These are phyloP conservation scores for Eubasilissa splendida DNA, from an alignment of 2,888 invertebrate genomes.

Conservation along the genomic window DNA sequence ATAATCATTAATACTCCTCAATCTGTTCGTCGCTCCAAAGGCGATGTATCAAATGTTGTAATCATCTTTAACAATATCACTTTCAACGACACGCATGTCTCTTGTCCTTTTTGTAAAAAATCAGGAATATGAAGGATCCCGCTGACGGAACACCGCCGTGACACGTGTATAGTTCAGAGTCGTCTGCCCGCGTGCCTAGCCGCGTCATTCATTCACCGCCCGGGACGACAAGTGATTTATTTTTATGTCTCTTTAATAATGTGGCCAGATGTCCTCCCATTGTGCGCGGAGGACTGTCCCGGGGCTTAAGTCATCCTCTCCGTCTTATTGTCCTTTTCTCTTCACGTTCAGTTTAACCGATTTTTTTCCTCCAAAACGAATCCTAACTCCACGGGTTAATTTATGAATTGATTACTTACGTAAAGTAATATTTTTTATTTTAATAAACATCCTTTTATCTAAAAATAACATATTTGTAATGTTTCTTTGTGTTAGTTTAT, in stretches of 20 bases:
- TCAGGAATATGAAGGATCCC: background rate
- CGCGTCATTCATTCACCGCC: slow-evolving; percentile 17
- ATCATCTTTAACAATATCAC: no score
- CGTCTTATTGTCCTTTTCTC: slow-evolving; percentile 7
- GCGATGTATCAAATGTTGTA: no score
- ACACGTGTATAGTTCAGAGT: slow-evolving; percentile 19
- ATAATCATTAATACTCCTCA: no score
- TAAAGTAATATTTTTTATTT: no score
- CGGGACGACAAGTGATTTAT: slow-evolving; percentile 40
- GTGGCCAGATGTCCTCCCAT: slow-evolving; percentile 43
- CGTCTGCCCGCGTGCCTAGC: background rate
- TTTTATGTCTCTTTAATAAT: slow-evolving; percentile 42
- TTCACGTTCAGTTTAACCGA: background rate
- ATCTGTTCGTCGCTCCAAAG: no score
- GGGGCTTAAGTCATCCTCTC: background rate
- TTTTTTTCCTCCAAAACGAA: slow-evolving; percentile 14
- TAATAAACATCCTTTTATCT: no score
- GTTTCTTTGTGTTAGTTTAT: no score
- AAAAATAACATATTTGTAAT: no score
- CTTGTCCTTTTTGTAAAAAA: no score
- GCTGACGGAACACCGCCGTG: slow-evolving; percentile 5
- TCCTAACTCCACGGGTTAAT: slow-evolving; percentile 7
- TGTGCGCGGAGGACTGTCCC: background rate
- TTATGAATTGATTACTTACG: background rate
- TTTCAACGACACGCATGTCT: no score